Evolutionary conservation across 2,113 vertebrate species (phyloP), one percentile per base, ranked within the genome.

Genomic region (Mesoclemmys tuberculata): DNA sequence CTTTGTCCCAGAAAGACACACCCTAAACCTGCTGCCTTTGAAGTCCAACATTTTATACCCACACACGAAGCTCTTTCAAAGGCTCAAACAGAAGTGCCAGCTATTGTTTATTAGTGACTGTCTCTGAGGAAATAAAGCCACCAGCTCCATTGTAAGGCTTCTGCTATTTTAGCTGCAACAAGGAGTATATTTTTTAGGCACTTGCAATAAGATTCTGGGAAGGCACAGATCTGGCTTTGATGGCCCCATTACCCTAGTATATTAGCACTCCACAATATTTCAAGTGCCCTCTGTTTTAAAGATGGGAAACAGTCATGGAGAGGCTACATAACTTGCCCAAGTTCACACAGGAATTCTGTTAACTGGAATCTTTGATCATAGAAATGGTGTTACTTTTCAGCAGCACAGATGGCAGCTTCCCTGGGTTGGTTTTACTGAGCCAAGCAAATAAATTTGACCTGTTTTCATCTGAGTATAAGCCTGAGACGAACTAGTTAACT

Each of bases 161-260:
- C 90, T 88, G 87, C 77, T 89, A 77, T 84, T 92, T 94, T 56
- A 90, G 85, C 48, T 0, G 31, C 74, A 91, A 77, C 35, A 54
- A 96, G 88, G 94, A 96, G 78, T n/a, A 27, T 78, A 71, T 81
- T 95, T 97, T 95, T 94, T 94, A 96, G 96, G 96, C 8, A 41
- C 90, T 95, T 93, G 94, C 90, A 87, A 84, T 5, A 92, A 31
- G 52, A 12, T 89, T 87, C 85, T 0, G 19, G 31, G 27, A 46
- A 46, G 46, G 46, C 46, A 46, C 46, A 68, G 16, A 16, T 68
- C 16, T n/a, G 64, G 64, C 31, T 9, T n/a, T 10, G 64, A 68
- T n/a, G 64, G 16, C 35, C 35, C 64, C 8, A n/a, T n/a, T 68
- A 68, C 16, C 64, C 7, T n/a, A 68, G 7, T 64, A 64, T 18